phyloP scores from a whole-genome alignment of 2,113 vertebrate genomes.

The Psittacula cyanocephala region DNA sequence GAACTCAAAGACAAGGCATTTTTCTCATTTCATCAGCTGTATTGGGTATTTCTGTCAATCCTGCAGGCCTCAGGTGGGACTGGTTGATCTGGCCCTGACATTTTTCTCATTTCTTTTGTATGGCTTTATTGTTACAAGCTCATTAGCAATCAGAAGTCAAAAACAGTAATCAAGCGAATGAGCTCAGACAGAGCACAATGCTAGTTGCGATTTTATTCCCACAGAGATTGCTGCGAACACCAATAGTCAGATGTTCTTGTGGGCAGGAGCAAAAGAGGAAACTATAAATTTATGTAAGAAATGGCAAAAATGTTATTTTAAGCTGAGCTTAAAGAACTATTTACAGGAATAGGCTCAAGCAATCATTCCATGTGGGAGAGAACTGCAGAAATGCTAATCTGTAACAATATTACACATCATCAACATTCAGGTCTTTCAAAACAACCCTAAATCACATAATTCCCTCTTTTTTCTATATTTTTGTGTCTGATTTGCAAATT shows the following conservation, averaged over 20 bases:
- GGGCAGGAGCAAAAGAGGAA: neutral
- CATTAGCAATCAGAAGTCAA: slow-evolving; percentile 19
- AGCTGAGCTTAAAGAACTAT: neutral
- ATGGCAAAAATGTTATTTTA: neutral
- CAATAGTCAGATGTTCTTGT: neutral
- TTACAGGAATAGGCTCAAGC: neutral
- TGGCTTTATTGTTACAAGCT: neutral
- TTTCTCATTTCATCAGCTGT: neutral
- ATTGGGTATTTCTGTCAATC: neutral
- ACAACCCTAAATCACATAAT: neutral
- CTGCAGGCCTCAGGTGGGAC: neutral
- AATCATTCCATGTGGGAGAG: neutral
- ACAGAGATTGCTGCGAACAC: neutral
- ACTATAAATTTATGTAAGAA: neutral
- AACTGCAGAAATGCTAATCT: neutral
- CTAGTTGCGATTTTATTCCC: neutral
- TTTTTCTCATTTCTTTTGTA: slow-evolving; percentile 12
- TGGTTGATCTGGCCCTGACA: neutral
- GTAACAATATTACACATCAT: neutral
- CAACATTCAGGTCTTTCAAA: neutral
- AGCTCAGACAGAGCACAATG: neutral
- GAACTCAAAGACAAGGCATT: neutral
- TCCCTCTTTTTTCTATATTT: neutral
- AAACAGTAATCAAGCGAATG: slow-evolving; percentile 8
- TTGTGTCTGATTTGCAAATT: neutral